These are phyloP conservation scores for Brachystomella parvula DNA, from an alignment of 1,140 invertebrate genomes.

Conservation along the genomic window DNA sequence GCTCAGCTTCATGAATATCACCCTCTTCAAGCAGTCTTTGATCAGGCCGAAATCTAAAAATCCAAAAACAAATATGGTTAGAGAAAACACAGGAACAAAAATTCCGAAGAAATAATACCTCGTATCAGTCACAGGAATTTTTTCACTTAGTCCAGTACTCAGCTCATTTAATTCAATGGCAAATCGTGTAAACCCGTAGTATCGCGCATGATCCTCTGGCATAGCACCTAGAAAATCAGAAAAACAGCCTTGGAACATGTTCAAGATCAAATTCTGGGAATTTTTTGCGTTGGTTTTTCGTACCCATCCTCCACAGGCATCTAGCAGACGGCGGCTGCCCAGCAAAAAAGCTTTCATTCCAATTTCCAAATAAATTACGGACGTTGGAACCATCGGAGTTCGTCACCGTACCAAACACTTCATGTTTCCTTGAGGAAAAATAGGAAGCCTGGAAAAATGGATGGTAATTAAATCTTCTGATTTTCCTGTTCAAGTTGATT, in stretches of 20 bases:
- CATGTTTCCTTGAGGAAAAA: conserved; percentile 68
- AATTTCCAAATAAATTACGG: conserved; percentile 64
- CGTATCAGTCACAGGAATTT: conserved; percentile 66
- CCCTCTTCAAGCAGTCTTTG: conserved; percentile 64
- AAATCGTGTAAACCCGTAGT: conserved; percentile 78
- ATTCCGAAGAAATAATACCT: conserved; percentile 25
- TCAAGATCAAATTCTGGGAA: neutral
- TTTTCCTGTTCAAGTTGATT: neutral
- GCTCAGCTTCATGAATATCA: conserved; percentile 61
- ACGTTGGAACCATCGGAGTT: conserved; percentile 53
- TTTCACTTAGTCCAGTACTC: conserved; percentile 53
- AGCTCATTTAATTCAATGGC: conserved; percentile 78
- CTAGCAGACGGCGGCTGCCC: conserved; percentile 60
- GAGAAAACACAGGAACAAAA: neutral
- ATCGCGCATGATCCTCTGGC: conserved; percentile 68
- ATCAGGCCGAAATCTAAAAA: conserved; percentile 50
- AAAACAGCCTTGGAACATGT: conserved; percentile 5
- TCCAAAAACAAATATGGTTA: neutral
- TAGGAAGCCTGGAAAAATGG: conserved; percentile 55
- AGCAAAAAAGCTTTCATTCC: conserved; percentile 72
- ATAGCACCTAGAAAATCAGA: conserved; percentile 53
- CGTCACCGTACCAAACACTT: conserved; percentile 61
- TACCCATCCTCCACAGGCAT: conserved; percentile 69
- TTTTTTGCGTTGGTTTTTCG: neutral
- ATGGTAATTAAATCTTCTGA: neutral